Conservation (phyloP, 2,888 invertebrate species). For the Aporophyla lueneburgensis region DNA sequence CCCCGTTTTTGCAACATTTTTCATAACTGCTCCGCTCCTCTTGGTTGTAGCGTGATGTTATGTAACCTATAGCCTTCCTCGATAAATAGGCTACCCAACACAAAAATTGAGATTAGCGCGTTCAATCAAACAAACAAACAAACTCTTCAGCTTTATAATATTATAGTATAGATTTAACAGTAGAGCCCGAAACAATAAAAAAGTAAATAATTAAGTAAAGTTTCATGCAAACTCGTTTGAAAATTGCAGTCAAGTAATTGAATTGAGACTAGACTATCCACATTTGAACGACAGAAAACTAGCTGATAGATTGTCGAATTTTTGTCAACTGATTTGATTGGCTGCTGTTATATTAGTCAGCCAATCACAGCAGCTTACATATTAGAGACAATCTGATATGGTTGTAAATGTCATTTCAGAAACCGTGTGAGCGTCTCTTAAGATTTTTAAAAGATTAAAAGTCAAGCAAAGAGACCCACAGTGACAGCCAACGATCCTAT, state of each 20-base stretch:
- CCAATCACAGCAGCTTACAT: not conserved
- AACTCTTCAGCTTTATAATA: too few relatives aligned
- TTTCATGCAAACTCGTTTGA: not conserved
- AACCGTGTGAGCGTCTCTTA: not conserved
- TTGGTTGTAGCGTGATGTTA: too few relatives aligned
- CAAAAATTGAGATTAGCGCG: too few relatives aligned
- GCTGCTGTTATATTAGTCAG: not conserved
- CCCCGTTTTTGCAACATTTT: too few relatives aligned
- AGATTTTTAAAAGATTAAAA: not conserved
- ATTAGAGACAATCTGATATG: not conserved
- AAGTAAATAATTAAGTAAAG: not conserved
- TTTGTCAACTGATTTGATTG: not conserved
- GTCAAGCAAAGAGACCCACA: not conserved
- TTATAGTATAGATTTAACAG: too few relatives aligned
- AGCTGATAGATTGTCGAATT: not conserved
- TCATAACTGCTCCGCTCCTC: too few relatives aligned
- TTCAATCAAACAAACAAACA: too few relatives aligned
- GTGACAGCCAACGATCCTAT: not conserved
- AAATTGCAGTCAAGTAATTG: not conserved
- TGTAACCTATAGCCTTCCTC: too few relatives aligned
- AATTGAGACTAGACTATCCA: too few relatives aligned
- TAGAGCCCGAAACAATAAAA: not conserved
- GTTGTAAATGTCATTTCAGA: not conserved
- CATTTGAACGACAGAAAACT: not conserved
- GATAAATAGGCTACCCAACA: too few relatives aligned